Conservation (phyloP, 1,140 invertebrate species). For the Pseudomyrmex dendroicus region DNA sequence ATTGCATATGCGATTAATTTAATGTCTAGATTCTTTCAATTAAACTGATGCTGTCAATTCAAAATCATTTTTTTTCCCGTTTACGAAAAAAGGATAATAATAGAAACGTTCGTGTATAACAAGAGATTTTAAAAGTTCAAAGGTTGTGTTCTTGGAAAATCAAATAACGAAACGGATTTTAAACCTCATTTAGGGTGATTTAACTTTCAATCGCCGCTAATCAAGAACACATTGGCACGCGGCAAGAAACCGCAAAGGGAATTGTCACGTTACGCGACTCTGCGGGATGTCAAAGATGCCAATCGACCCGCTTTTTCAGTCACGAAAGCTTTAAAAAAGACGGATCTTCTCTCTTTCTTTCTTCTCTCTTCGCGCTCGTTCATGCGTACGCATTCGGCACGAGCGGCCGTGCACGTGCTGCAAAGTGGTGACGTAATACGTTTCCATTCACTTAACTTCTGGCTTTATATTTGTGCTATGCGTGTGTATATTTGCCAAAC, state of each 20-base stretch:
- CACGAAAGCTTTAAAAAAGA: constrained; percentile 46
- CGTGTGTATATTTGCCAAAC: neutral
- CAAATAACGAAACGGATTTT: neutral
- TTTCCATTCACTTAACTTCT: constrained; percentile 56
- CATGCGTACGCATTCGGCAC: constrained; percentile 42
- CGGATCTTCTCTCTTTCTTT: neutral
- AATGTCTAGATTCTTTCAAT: too few species aligned
- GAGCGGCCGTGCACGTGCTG: constrained; percentile 64
- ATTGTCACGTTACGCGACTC: neutral
- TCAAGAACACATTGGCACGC: constrained; percentile 4
- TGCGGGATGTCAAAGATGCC: constrained; percentile 32
- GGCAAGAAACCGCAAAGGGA: neutral
- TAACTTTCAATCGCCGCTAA: constrained; percentile 3
- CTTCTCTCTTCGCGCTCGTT: neutral
- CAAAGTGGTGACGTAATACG: constrained; percentile 72
- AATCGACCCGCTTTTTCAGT: constrained; percentile 30
- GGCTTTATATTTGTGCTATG: constrained; percentile 52
- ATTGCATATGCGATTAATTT: too few species aligned
- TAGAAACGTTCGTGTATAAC: too few species aligned
- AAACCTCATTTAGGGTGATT: constrained; percentile 28
- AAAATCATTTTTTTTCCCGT: too few species aligned
- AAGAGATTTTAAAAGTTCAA: too few species aligned
- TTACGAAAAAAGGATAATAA: neutral
- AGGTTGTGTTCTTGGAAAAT: neutral
- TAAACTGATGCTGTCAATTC: too few species aligned